These are phyloP conservation scores for Toxotes chatareus DNA, from an alignment of 2,113 vertebrate species.

Conservation along the genomic window DNA sequence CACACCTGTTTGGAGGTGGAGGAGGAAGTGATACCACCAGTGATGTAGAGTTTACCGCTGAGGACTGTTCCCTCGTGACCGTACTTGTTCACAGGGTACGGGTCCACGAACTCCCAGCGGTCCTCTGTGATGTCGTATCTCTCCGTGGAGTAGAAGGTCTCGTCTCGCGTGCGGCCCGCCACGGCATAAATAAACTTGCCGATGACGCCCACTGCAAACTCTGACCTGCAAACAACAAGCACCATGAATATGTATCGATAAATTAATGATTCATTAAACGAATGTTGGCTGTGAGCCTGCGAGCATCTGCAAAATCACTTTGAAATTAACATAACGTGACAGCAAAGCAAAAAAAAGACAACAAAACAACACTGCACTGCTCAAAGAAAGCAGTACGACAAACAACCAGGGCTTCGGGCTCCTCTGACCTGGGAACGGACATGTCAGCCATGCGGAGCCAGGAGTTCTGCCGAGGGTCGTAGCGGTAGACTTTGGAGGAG, in stretches of 20 bases:
- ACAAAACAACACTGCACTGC: neutral
- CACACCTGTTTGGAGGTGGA: constrained; percentile 99
- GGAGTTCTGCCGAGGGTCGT: constrained; percentile 96
- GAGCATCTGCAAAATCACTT: neutral
- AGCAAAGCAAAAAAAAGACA: neutral
- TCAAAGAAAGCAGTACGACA: too few species aligned
- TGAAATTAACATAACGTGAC: neutral
- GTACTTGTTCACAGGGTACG: constrained; percentile 98
- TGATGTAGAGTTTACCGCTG: constrained; percentile 95
- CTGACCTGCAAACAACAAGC: constrained; percentile 90
- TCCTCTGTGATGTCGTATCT: constrained; percentile 97
- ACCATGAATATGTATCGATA: neutral
- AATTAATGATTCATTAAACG: neutral
- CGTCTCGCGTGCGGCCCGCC: constrained; percentile 96
- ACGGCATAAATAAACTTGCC: constrained; percentile 97
- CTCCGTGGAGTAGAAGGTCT: constrained; percentile 98
- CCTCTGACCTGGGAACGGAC: constrained; percentile 92
- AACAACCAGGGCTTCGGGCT: neutral
- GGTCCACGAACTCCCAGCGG: constrained; percentile 98
- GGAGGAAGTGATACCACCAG: constrained; percentile 98
- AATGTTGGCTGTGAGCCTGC: neutral
- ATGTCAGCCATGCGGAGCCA: constrained; percentile 99
- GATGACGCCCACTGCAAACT: constrained; percentile 98
- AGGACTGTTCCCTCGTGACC: constrained; percentile 98
- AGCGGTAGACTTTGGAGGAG: constrained; percentile 98